These are phyloP conservation scores for Drosophila maculinotata DNA, from an alignment of 2,888 invertebrate species.

Conservation along the genomic window DNA sequence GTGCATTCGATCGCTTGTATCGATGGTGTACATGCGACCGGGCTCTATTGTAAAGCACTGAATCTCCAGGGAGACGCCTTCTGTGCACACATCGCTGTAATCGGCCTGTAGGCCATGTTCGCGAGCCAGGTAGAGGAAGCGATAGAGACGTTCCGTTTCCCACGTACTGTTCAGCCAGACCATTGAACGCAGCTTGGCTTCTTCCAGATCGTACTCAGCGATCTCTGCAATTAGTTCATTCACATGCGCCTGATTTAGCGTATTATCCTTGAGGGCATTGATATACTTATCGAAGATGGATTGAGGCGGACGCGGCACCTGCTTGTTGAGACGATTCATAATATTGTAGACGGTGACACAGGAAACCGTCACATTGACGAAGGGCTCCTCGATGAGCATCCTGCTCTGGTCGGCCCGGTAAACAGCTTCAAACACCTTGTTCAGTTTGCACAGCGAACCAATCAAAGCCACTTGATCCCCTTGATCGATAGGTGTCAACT, in stretches of 20 bases:
- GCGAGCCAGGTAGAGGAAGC: slow-evolving; percentile 11
- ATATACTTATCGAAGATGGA: slow-evolving; percentile 30
- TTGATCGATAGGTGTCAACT: slow-evolving; percentile 23
- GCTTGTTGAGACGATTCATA: slow-evolving; percentile 12
- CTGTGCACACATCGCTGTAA: neutral
- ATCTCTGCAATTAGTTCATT: slow-evolving; percentile 21
- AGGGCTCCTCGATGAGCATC: slow-evolving; percentile 22
- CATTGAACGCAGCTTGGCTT: neutral
- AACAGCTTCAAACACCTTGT: slow-evolving; percentile 28
- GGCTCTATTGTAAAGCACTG: slow-evolving; percentile 19
- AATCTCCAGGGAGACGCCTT: slow-evolving; percentile 12
- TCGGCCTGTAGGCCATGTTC: slow-evolving; percentile 5
- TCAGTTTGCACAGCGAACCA: slow-evolving; percentile 15
- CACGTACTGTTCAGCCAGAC: slow-evolving; percentile 52
- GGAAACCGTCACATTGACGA: slow-evolving; percentile 7
- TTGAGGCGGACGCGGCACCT: slow-evolving; percentile 32
- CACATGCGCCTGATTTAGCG: slow-evolving; percentile 6
- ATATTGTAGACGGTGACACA: slow-evolving; percentile 39
- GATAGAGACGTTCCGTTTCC: slow-evolving; percentile 47
- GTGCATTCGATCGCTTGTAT: slow-evolving; percentile 46
- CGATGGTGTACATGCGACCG: neutral
- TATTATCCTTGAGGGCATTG: rapidly evolving
- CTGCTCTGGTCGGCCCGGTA: neutral
- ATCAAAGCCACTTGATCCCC: neutral
- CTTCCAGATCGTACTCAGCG: neutral